Percentiles rank a stretch among this genome's conserved stretches.
phyloP scores from a whole-genome alignment of 2,888 invertebrate species.

The Tolmerus cingulatus region DNA sequence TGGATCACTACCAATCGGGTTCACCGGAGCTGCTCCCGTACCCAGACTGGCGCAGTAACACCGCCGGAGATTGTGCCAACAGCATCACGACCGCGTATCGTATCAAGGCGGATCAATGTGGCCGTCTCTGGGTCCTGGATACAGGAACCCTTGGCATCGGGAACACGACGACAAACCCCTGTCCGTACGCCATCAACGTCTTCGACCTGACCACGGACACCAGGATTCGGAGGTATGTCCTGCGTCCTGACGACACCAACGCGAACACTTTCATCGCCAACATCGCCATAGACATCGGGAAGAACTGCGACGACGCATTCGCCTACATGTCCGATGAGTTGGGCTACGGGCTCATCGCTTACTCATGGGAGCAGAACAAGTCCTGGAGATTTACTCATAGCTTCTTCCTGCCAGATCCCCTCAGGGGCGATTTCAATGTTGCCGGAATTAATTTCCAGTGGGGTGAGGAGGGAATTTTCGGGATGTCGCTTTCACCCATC shows the following conservation, averaged over 20 bases:
- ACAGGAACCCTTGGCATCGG: constrained; percentile 85
- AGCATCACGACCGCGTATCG: constrained; percentile 82
- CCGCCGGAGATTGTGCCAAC: constrained; percentile 76
- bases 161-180: constrained; percentile 77
- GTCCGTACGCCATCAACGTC: constrained; percentile 80
- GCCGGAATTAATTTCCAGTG: constrained; percentile 86
- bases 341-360: constrained; percentile 81
- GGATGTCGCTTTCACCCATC: constrained; percentile 75
- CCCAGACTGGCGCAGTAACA: constrained; percentile 78
- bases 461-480: constrained; percentile 83
- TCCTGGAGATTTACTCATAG: constrained; percentile 84
- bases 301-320: constrained; percentile 76
- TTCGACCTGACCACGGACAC: constrained; percentile 79
- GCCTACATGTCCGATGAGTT: constrained; percentile 85
- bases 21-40: constrained; percentile 81
- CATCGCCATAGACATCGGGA: constrained; percentile 80
- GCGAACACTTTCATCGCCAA: constrained; percentile 85
- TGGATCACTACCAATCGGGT: constrained; percentile 71
- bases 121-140: constrained; percentile 84
- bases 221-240: constrained; percentile 73
- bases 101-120: constrained; percentile 79
- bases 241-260: constrained; percentile 77
- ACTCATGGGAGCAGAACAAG: constrained; percentile 77
- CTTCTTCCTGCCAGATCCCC: constrained; percentile 82
- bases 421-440: constrained; percentile 79